These are phyloP conservation scores for Myrmecobius fasciatus DNA, from an alignment of 2,113 vertebrate genomes.

Conservation along the genomic window DNA sequence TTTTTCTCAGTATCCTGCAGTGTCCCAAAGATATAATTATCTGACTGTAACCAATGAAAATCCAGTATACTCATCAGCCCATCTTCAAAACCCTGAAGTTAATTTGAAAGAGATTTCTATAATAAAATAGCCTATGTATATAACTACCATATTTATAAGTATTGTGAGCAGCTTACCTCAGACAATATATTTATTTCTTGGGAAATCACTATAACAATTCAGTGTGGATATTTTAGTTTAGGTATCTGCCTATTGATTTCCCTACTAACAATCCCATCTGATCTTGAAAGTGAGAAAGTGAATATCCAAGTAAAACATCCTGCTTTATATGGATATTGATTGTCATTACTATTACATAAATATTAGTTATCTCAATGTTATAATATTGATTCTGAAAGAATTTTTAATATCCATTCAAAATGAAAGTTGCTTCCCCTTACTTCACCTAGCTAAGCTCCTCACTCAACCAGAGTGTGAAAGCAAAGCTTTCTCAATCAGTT, in stretches of 20 bases:
- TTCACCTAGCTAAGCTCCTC: neutral
- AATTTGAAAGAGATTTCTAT: conserved; percentile 63
- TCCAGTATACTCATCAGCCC: conserved; percentile 44
- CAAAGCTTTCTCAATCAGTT: conserved; percentile 38
- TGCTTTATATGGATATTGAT: conserved; percentile 3
- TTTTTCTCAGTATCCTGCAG: conserved; percentile 62
- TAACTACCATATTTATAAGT: conserved; percentile 24
- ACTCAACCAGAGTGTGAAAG: conserved; percentile 16
- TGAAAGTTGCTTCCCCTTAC: neutral
- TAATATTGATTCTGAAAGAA: neutral
- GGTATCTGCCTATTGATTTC: conserved; percentile 59
- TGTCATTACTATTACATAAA: neutral
- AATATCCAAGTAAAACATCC: conserved; percentile 4
- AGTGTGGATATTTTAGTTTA: conserved; percentile 46
- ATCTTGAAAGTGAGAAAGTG: conserved; percentile 17
- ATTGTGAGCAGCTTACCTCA: neutral
- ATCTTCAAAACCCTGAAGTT: conserved; percentile 57
- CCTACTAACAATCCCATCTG: conserved; percentile 53
- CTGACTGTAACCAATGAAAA: conserved; percentile 67
- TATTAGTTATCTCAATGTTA: neutral
- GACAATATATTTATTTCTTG: neutral
- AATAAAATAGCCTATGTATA: conserved; percentile 37
- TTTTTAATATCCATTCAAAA: conserved; percentile 3
- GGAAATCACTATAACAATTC: conserved; percentile 16
- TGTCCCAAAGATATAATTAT: conserved; percentile 72